Evolutionary conservation across 2,797 vertebrate genomes (phyloP), one percentile per base, ranked within the genome.

Genomic region (Phaenicophaeus curvirostris): DNA sequence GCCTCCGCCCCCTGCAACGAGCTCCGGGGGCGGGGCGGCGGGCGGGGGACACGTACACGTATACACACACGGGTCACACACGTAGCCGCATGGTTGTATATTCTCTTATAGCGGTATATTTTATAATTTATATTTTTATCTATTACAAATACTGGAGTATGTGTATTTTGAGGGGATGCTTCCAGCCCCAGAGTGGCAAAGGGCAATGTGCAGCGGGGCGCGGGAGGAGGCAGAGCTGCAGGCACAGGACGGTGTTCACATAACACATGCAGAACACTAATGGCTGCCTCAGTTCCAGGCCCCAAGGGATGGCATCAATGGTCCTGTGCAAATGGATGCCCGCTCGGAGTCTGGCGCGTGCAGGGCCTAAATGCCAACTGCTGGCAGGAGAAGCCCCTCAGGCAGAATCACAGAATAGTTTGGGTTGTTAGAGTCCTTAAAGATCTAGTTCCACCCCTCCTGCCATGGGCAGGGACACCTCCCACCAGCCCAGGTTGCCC

Each of bases 291-390:
- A 31, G 4, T 7, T 39, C 42, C 4, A 41, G 8, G 15, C 27
- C 31, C 10, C 3, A 1, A 17, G 18, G 4, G 2, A 3, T 39
- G 5, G 12, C 10, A 1, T 2, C 1, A 1, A 9, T 1, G 4
- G 19, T 16, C 30, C 8, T 0, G 7, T 2, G 3, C 0, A 1
- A 8, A 21, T 0, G 0, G 0, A 5, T 0, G 7, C 39, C 39
- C 7, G 8, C 35, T 5, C 15, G 0, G 1, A n/a, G 41, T 15
- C 31, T 11, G 4, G 23, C 18, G 9, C 2, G 0, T 1, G 15
- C 51, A 3, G 35, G 44, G 21, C 6, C 17, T 10, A 8, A 30
- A 10, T 4, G 0, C 3, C 0, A 27, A 17, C 16, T 3, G 8
- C 42, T 12, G 23, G 28, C 31, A 16, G 46, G 48, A 21, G 7